A percentile compares a stretch with the other conserved stretches of the same genome.
These are phyloP conservation scores for Acronicta alni DNA, from an alignment of 2,888 invertebrate species.

Conservation along the genomic window DNA sequence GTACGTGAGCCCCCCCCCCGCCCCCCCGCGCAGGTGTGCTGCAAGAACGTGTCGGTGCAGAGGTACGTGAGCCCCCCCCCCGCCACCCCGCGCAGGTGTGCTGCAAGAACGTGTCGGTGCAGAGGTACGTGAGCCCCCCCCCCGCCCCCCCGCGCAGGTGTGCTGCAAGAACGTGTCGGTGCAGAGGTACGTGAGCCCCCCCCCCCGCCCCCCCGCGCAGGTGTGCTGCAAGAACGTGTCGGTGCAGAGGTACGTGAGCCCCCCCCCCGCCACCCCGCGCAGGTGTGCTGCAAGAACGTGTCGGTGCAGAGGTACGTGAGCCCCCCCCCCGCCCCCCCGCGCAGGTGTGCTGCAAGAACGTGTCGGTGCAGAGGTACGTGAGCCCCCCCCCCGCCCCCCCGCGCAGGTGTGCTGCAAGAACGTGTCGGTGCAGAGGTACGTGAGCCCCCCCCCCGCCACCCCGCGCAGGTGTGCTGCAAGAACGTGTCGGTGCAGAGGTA, in stretches of 20 bases:
- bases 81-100: background rate
- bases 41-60: conserved; percentile 1
- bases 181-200: background rate
- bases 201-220: background rate
- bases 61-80: background rate
- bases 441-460: too few relatives aligned
- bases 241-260: too few relatives aligned
- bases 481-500: too few relatives aligned
- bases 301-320: too few relatives aligned
- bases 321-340: too few relatives aligned
- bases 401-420: too few relatives aligned
- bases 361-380: too few relatives aligned
- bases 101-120: conserved; percentile 1
- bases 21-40: background rate
- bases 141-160: background rate
- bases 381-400: too few relatives aligned
- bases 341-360: too few relatives aligned
- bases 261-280: background rate
- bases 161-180: background rate
- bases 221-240: background rate
- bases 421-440: too few relatives aligned
- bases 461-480: too few relatives aligned
- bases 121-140: background rate
- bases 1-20: background rate
- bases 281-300: too few relatives aligned